Percentiles rank a stretch among this genome's conserved stretches.
Conservation (phyloP, 2,113 vertebrate species). For the Sprattus sprattus region DNA sequence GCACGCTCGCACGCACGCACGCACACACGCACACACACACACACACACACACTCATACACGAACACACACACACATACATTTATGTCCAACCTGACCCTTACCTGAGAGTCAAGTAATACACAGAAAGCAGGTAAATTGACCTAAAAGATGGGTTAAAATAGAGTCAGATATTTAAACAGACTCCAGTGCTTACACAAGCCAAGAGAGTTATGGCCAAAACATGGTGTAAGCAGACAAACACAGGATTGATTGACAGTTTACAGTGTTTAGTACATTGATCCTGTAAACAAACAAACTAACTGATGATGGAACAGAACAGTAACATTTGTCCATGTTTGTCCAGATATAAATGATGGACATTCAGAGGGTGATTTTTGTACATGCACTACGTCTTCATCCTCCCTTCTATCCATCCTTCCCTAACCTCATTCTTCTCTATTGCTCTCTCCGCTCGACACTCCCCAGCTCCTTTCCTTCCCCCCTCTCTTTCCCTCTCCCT, state of each 20-base stretch:
- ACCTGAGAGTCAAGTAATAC: conserved; percentile 13
- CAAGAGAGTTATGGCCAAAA: neutral
- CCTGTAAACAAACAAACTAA: conserved; percentile 6
- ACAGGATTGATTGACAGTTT: neutral
- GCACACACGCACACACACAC: neutral
- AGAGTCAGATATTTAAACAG: neutral
- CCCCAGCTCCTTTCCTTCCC: neutral
- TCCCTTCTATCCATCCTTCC: neutral
- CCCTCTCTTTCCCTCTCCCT: neutral
- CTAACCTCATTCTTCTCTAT: neutral
- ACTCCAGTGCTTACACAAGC: neutral
- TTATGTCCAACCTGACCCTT: neutral
- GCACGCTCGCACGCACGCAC: neutral
- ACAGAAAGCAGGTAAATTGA: neutral
- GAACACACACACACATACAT: neutral
- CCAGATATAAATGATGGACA: conserved; percentile 21
- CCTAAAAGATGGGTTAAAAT: neutral
- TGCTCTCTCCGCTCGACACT: neutral
- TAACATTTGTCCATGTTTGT: conserved; percentile 16
- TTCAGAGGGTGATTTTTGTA: conserved; percentile 27
- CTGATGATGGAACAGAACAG: conserved; percentile 7
- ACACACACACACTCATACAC: neutral
- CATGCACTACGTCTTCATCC: conserved; percentile 27
- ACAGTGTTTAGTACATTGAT: conserved; percentile 2
- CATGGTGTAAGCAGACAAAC: neutral